Conservation (phyloP, 2,888 invertebrate genomes). For the Sepioteuthis lessoniana region DNA sequence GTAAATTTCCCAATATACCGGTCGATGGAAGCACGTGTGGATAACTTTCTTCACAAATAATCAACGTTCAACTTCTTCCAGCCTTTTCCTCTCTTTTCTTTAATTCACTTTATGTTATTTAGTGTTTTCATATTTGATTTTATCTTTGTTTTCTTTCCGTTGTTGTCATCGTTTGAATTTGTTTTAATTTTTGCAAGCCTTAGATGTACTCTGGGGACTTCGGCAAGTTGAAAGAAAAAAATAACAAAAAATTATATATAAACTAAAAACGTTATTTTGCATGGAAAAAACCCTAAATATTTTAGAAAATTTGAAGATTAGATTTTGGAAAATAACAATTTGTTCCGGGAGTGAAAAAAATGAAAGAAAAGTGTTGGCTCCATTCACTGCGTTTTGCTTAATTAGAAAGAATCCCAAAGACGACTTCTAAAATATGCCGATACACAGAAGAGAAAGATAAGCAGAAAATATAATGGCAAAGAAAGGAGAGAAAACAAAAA, state of each 20-base stretch:
- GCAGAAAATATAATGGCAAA: background rate
- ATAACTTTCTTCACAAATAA: slow-evolving; percentile 14
- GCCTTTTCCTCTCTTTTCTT: background rate
- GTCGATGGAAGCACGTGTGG: slow-evolving; percentile 33
- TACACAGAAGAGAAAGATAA: background rate
- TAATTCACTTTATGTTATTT: slow-evolving; percentile 20
- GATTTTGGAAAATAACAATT: slow-evolving; percentile 33
- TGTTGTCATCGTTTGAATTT: slow-evolving; percentile 9
- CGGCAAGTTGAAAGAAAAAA: background rate
- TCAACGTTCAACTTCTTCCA: background rate
- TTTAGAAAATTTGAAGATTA: slow-evolving; percentile 18
- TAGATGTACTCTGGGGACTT: slow-evolving; percentile 6
- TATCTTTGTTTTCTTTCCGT: background rate
- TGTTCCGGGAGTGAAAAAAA: background rate
- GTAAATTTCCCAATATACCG: slow-evolving; percentile 21
- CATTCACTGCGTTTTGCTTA: background rate
- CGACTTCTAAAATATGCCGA: background rate
- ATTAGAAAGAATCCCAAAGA: slow-evolving; percentile 4
- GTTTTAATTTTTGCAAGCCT: background rate
- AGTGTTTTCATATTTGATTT: background rate
- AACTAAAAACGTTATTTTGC: background rate
- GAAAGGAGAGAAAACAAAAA: background rate
- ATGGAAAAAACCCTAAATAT: slow-evolving; percentile 23
- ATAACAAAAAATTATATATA: background rate
- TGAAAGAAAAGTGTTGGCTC: background rate